Base-by-base conservation (phyloP, 2,888 invertebrate genomes). In the Melinaea marsaeus region DNA sequence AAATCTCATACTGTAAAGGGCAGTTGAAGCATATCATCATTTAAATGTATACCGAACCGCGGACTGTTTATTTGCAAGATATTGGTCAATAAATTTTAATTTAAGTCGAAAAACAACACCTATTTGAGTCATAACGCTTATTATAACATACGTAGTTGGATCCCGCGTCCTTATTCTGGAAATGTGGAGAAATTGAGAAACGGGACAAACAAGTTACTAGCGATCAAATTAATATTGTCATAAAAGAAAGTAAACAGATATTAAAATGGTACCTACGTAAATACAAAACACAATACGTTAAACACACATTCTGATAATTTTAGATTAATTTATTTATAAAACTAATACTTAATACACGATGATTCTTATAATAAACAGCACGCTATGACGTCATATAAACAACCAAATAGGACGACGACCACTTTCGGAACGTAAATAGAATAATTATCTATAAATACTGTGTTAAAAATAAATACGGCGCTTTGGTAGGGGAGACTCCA, bases 391-490 rank as follows among this genome's bases (percentile, higher is more conserved):
- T 87, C 87, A 88, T 81, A 85, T 87, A 88, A 86, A 89, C 87
- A 87, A 84, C 88, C 89, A 88, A 88, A 86, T 88, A 87, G 90
- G 88, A 89, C 88, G 89, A 86, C 84, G 88, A 88, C 88, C 89
- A 88, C 75, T 76, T 62, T 77, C 69, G 72, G 69, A 79, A 86
- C 84, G 76, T 78, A 89, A 88, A 89, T 88, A 89, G 86, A 80
- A 77, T 76, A 76, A 37, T 75, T 74, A 74, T 84, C 86, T 88
- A 88, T 82, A 83, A 84, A 85, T 89, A 88, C 76, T 68, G 68
- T 73, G 78, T 80, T 80, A 79, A 84, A 85, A 85, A 86, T 86
- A 87, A 85, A 82, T 77, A 74, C 74, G 74, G 72, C 72, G 79
- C 79, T 66, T 70, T 66, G 62, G 64, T 64, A 69, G 72, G 84